phyloP scores from a whole-genome alignment of 2,888 invertebrate genomes.

The Lissonota sp. region DNA sequence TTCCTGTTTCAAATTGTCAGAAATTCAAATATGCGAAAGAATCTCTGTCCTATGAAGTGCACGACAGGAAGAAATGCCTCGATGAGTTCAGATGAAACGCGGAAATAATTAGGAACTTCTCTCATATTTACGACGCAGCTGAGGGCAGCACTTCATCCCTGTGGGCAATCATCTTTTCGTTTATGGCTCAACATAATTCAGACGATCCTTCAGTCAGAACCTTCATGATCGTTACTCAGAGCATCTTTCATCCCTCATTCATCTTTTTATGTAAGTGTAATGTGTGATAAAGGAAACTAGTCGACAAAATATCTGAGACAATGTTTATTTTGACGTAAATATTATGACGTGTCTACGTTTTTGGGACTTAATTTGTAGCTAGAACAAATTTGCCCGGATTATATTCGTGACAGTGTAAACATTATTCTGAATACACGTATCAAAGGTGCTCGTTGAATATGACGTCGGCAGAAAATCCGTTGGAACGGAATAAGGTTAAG shows the following conservation, averaged over 20 bases:
- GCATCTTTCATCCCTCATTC: conserved; percentile 10
- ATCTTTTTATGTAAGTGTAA: too few species aligned
- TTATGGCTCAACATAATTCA: conserved; percentile 1
- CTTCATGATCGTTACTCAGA: neutral
- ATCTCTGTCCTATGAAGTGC: too few species aligned
- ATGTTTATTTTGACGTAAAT: conserved; percentile 15
- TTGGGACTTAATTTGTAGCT: neutral
- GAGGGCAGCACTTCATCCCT: neutral
- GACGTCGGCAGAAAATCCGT: conserved; percentile 27
- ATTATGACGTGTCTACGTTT: conserved; percentile 1
- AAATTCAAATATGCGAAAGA: too few species aligned
- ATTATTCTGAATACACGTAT: conserved; percentile 10
- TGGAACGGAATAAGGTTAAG: neutral
- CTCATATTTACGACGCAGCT: neutral
- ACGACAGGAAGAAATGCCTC: too few species aligned
- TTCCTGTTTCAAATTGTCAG: too few species aligned
- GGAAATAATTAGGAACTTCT: conserved; percentile 14
- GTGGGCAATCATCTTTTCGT: too few species aligned
- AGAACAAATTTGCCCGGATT: conserved; percentile 26
- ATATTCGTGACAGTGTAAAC: conserved; percentile 46
- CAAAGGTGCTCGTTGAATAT: conserved; percentile 2
- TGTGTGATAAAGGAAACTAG: too few species aligned
- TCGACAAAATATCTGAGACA: conserved; percentile 20
- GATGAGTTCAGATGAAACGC: neutral
- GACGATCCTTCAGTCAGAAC: neutral